phyloP scores from a whole-genome alignment of 2,113 vertebrate species.

The Cavia aperea region DNA sequence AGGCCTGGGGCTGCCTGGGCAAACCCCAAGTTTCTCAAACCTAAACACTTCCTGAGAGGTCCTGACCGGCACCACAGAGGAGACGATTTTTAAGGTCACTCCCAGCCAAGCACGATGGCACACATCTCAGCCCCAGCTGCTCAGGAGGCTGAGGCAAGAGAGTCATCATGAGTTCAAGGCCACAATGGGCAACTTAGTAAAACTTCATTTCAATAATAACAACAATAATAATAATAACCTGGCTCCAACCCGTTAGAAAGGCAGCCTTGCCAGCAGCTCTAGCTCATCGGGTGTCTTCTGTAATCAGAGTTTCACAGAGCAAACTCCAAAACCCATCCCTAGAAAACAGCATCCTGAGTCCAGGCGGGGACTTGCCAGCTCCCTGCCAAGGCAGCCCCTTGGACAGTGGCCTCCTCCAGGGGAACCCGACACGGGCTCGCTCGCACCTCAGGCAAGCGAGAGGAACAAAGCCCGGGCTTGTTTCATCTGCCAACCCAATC shows the following conservation, averaged over 20 bases:
- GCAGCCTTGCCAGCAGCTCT: background rate
- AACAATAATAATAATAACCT: background rate
- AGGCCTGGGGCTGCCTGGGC: background rate
- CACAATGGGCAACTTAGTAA: background rate
- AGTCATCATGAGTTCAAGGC: background rate
- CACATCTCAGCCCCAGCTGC: background rate
- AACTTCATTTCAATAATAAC: background rate
- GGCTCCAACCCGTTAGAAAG: background rate
- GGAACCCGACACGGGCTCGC: background rate
- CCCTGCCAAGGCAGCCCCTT: background rate
- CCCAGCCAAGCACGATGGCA: background rate
- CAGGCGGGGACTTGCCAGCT: background rate
- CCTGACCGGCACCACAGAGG: background rate
- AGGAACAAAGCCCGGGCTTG: background rate
- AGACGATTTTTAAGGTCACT: background rate
- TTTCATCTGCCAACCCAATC: background rate
- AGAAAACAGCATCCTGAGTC: background rate
- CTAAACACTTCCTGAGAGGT: no score
- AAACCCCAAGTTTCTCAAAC: background rate
- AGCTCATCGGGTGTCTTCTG: background rate
- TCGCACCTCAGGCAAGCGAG: background rate
- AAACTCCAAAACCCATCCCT: background rate
- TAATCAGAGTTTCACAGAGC: background rate
- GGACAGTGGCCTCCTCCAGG: background rate
- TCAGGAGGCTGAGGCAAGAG: background rate